Conservation (phyloP, 2,888 invertebrate genomes). For the Mythimna vitellina region DNA sequence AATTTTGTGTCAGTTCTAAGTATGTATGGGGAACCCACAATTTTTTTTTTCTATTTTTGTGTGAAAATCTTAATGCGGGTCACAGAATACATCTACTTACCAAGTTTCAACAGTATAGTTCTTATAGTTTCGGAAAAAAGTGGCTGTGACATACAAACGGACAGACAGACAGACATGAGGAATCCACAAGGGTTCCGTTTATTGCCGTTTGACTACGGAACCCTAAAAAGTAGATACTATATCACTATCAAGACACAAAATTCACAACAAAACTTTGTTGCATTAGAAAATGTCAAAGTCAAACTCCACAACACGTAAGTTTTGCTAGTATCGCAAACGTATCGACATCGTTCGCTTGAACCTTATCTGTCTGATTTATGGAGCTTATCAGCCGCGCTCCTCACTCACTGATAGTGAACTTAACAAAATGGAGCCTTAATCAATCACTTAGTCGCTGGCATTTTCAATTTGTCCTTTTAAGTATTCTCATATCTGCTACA, state of each 20-base stretch:
- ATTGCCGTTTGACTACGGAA: too few relatives aligned
- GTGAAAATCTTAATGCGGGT: too few relatives aligned
- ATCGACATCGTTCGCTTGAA: slow-evolving; percentile 60
- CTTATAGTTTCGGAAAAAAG: too few relatives aligned
- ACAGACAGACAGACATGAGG: too few relatives aligned
- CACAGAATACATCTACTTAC: too few relatives aligned
- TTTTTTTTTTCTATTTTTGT: too few relatives aligned
- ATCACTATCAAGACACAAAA: slow-evolving; percentile 19
- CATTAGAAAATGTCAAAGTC: slow-evolving; percentile 22
- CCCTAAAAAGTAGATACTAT: background rate
- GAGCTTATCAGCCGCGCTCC: slow-evolving; percentile 78
- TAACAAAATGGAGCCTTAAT: slow-evolving; percentile 81
- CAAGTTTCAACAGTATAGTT: too few relatives aligned
- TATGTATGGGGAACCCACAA: too few relatives aligned
- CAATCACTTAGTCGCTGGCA: slow-evolving; percentile 80
- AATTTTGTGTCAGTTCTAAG: too few relatives aligned
- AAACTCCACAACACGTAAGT: slow-evolving; percentile 29
- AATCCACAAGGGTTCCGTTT: too few relatives aligned
- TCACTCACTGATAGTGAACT: slow-evolving; percentile 76
- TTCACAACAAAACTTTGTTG: background rate
- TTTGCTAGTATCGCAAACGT: slow-evolving; percentile 50
- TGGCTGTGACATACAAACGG: too few relatives aligned
- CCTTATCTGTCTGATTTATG: slow-evolving; percentile 85
- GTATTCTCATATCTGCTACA: slow-evolving; percentile 65
- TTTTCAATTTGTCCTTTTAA: slow-evolving; percentile 80